Evolutionary conservation across 2,113 vertebrate species (phyloP).

Genomic region (Dendrocopos noguchii): DNA sequence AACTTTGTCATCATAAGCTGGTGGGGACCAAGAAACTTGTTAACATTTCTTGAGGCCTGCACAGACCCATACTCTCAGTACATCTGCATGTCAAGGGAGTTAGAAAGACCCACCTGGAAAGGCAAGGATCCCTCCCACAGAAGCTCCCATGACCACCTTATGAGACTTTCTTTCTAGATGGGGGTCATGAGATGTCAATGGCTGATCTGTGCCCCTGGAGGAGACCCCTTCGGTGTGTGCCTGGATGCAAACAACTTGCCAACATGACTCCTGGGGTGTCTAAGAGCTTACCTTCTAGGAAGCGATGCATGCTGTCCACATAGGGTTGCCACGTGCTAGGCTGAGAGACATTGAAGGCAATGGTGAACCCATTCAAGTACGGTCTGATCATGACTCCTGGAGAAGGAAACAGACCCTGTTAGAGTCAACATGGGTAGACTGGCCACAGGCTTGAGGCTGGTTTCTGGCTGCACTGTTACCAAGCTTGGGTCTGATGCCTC

Average conservation of each 20-base stretch:
- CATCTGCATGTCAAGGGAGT: rapidly evolving
- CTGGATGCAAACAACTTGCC: not conserved
- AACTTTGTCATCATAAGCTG: constrained; percentile 90
- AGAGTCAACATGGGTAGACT: not conserved
- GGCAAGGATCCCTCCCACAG: not conserved
- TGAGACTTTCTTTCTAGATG: not conserved
- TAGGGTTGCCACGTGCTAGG: constrained; percentile 90
- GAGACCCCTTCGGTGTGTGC: rapidly evolving
- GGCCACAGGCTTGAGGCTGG: not conserved
- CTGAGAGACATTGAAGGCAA: constrained; percentile 87
- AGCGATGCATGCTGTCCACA: constrained; percentile 84
- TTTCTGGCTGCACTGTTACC: rapidly evolving
- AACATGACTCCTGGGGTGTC: rapidly evolving
- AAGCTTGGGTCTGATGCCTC: not conserved
- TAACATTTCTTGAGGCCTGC: not conserved
- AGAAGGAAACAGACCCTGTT: constrained; percentile 54
- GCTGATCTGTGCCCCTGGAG: not conserved
- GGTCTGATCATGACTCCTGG: constrained; percentile 96
- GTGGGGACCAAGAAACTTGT: not conserved
- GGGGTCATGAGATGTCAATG: not conserved
- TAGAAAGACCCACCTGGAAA: not conserved
- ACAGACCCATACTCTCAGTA: not conserved
- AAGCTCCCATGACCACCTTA: not conserved
- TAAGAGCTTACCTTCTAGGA: constrained; percentile 84
- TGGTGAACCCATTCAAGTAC: constrained; percentile 84